phyloP scores from a whole-genome alignment of 2,888 invertebrate genomes.

The Rotaria sp. region DNA sequence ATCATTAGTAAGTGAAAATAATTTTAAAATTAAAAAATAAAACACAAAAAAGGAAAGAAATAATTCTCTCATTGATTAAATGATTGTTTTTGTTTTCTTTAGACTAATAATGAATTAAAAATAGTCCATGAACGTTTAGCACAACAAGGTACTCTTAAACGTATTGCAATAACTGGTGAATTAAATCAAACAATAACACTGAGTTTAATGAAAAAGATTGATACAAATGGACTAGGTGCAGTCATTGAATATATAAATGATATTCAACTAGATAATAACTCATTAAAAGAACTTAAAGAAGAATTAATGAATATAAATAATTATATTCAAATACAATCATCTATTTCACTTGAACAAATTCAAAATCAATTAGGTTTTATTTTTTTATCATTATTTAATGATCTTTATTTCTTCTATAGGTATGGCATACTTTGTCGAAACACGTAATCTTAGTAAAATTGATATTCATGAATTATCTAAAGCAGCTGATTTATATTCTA shows the following conservation, averaged over 20 bases:
- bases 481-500: not conserved
- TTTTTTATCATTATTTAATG: not conserved
- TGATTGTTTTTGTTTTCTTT: not conserved
- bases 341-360: not conserved
- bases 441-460: not conserved
- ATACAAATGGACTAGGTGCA: not conserved
- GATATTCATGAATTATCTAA: not conserved
- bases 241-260: not conserved
- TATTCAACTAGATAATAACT: not conserved
- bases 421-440: not conserved
- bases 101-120: not conserved
- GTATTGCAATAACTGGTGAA: not conserved
- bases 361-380: slow-evolving; percentile 14
- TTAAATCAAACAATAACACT: not conserved
- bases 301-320: not conserved
- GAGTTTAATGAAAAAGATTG: slow-evolving; percentile 5
- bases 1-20: not conserved
- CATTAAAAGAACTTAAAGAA: not conserved
- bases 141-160: not conserved
- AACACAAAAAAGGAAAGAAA: too few relatives aligned
- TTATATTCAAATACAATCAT: not conserved
- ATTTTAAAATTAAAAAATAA: too few relatives aligned
- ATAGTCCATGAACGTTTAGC: not conserved
- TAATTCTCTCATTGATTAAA: too few relatives aligned
- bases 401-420: not conserved